Conservation (phyloP, 2,113 vertebrate species). For the Nansenia antarctica region DNA sequence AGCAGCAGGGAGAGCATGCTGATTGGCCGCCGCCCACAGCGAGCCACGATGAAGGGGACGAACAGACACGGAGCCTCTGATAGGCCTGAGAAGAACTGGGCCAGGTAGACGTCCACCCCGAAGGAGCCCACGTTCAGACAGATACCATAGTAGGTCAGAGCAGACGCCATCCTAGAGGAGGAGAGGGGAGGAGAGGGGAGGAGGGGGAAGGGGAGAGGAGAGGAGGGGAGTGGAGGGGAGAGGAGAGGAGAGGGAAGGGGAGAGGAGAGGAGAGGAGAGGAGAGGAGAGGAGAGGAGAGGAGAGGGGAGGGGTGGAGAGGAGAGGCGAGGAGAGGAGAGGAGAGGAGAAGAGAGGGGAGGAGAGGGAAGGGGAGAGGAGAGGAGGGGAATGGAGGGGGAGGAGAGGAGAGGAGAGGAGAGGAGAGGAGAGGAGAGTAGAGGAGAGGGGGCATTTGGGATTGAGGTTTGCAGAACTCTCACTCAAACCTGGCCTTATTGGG, state of each 20-base stretch:
- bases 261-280: not conserved
- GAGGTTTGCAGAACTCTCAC: no score
- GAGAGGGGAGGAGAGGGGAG: not conserved
- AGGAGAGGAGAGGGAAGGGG: not conserved
- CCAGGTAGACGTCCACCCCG: slow-evolving; percentile 66
- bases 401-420: not conserved
- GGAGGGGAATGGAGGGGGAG: no score
- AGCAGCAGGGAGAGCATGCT: slow-evolving; percentile 66
- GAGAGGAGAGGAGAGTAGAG: not conserved
- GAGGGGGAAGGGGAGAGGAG: not conserved
- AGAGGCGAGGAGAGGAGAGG: no score
- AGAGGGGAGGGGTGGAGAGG: no score
- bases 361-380: not conserved
- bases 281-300: not conserved
- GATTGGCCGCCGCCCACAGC: slow-evolving; percentile 60
- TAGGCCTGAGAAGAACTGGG: slow-evolving; percentile 78
- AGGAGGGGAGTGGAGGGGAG: no score
- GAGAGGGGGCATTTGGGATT: not conserved
- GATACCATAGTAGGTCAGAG: slow-evolving; percentile 73
- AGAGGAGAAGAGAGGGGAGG: not conserved
- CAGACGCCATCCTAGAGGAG: slow-evolving; percentile 41
- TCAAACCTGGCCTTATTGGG: no score
- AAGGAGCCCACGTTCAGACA: slow-evolving; percentile 75
- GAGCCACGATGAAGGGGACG: slow-evolving; percentile 60
- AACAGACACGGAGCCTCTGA: slow-evolving; percentile 69